Evolutionary conservation across 92 coral and sea anemone genomes (phyloP).

Genomic region (Epizoanthus scotinus): DNA sequence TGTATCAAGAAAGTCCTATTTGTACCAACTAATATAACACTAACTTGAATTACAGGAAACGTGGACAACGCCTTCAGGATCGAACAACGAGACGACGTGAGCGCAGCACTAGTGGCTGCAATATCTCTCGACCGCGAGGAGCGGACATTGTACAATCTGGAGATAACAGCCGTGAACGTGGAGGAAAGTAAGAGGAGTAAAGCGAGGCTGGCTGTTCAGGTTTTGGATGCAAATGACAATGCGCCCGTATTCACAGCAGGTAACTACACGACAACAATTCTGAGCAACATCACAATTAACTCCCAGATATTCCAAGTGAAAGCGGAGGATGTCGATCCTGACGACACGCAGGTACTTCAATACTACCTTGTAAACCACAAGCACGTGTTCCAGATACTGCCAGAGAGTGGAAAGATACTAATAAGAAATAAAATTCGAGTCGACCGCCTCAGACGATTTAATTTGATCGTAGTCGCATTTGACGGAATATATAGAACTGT

Average conservation of each 20-base stretch:
- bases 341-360: conserved; percentile 63
- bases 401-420: conserved; percentile 68
- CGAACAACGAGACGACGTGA: conserved; percentile 43
- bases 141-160: conserved; percentile 53
- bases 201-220: conserved; percentile 49
- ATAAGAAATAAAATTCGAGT: conserved; percentile 63
- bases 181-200: conserved; percentile 73
- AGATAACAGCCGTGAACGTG: conserved; percentile 67
- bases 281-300: conserved; percentile 66
- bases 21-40: too few species aligned
- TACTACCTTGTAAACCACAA: conserved; percentile 52
- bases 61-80: conserved; percentile 60
- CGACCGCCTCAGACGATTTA: conserved; percentile 51
- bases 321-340: conserved; percentile 69
- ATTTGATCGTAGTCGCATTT: conserved; percentile 62
- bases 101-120: conserved; percentile 68
- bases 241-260: conserved; percentile 56
- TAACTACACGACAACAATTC: conserved; percentile 57
- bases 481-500: conserved; percentile 62
- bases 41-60: conserved; percentile 59
- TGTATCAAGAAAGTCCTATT: too few species aligned
- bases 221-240: conserved; percentile 75
- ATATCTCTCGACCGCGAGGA: conserved; percentile 70
- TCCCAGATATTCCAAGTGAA: conserved; percentile 65
- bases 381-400: conserved; percentile 65